Conservation (phyloP, 2,888 invertebrate species). For the Mactromeris polynyma region DNA sequence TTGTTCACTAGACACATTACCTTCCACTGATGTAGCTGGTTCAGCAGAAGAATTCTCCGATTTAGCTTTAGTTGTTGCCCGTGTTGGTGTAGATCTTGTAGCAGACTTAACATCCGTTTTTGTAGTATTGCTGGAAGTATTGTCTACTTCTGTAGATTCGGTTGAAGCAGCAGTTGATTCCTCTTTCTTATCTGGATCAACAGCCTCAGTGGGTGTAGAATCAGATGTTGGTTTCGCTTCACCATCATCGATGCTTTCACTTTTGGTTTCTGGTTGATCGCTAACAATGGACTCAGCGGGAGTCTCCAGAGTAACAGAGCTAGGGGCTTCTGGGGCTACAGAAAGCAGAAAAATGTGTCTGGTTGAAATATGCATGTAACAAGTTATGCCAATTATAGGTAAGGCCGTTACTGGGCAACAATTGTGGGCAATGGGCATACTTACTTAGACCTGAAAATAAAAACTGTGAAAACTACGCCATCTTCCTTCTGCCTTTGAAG, state of each 20-base stretch:
- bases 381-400: constrained; percentile 19
- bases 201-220: constrained; percentile 9
- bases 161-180: background rate
- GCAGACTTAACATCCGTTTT: constrained; percentile 25
- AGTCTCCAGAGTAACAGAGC: constrained; percentile 38
- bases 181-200: background rate
- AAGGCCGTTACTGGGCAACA: background rate
- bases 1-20: constrained; percentile 34
- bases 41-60: constrained; percentile 21
- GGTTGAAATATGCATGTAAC: constrained; percentile 55
- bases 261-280: constrained; percentile 25
- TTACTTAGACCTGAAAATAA: constrained; percentile 17
- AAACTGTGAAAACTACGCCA: background rate
- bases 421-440: constrained; percentile 35
- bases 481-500: background rate
- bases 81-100: constrained; percentile 33
- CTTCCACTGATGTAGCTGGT: constrained; percentile 36
- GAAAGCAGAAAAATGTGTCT: constrained; percentile 72
- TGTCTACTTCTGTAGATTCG: constrained; percentile 17
- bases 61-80: constrained; percentile 32
- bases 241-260: constrained; percentile 6
- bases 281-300: constrained; percentile 31
- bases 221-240: constrained; percentile 32
- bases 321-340: constrained; percentile 68
- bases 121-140: constrained; percentile 10